phyloP scores from a whole-genome alignment of 2,113 vertebrate genomes.

The Zosterops japonicus region DNA sequence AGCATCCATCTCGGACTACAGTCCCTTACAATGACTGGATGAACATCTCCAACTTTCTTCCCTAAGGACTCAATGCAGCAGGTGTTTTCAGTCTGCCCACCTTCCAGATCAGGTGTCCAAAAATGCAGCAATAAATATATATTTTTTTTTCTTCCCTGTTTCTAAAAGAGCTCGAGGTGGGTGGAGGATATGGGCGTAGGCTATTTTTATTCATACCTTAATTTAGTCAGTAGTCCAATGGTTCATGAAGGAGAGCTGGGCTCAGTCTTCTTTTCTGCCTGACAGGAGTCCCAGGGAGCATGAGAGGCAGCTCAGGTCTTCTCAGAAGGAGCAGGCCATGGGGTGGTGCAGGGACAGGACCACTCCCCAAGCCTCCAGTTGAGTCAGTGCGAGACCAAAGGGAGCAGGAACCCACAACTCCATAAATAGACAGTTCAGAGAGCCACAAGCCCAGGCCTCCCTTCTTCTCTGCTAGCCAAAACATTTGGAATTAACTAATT shows the following conservation, averaged over 20 bases:
- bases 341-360: background rate
- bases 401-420: background rate
- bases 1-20: background rate
- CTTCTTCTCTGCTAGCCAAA: background rate
- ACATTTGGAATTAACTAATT: background rate
- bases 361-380: background rate
- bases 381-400: background rate
- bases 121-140: conserved; percentile 3
- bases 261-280: background rate
- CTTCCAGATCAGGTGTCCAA: conserved; percentile 66
- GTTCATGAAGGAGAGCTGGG: background rate
- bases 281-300: background rate
- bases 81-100: conserved; percentile 66
- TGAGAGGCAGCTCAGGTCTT: background rate
- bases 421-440: background rate
- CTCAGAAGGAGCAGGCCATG: background rate
- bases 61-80: conserved; percentile 25
- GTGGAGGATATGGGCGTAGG: conserved; percentile 13
- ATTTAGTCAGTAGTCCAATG: conserved; percentile 26
- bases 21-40: background rate
- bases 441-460: background rate
- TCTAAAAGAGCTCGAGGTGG: conserved; percentile 45
- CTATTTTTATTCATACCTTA: conserved; percentile 50
- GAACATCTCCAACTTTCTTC: background rate
- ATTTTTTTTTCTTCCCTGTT: conserved; percentile 8